phyloP scores from a whole-genome alignment of 2,797 vertebrate genomes.

The Peromyscus aztecus region DNA sequence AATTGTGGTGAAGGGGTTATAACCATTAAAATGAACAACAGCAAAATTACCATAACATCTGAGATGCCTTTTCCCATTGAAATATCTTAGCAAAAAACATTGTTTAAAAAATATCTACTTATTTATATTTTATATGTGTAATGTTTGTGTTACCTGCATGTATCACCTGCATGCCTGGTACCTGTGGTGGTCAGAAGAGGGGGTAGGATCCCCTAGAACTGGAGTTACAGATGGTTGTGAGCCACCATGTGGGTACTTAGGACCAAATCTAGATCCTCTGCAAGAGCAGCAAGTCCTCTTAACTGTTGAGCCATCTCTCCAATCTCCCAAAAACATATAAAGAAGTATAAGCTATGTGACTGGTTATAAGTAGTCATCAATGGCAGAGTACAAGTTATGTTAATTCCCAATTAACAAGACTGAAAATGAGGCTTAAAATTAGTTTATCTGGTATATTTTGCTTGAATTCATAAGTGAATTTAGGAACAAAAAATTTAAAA shows the following conservation, averaged over 20 bases:
- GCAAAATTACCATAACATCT: not conserved
- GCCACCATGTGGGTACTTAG: not conserved
- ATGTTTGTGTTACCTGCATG: not conserved
- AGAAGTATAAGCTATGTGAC: not conserved
- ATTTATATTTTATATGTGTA: not conserved
- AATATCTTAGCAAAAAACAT: not conserved
- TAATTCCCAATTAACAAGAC: not conserved
- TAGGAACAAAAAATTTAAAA: not conserved
- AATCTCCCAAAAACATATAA: not conserved
- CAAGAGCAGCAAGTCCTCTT: not conserved
- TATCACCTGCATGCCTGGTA: not conserved
- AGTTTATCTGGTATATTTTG: not conserved
- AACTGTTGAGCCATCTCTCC: not conserved
- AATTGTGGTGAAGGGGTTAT: not conserved
- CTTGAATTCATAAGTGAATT: not conserved
- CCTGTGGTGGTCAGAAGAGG: not conserved
- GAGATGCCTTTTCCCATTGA: not conserved
- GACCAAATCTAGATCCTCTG: not conserved
- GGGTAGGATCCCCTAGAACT: not conserved
- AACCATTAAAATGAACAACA: not conserved
- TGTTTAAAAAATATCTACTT: not conserved
- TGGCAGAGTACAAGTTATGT: not conserved
- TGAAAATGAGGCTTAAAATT: not conserved
- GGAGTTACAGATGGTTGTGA: not conserved
- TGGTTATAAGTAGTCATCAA: not conserved